Conservation (phyloP, 2,113 vertebrate species). For the Nettapus auritus region DNA sequence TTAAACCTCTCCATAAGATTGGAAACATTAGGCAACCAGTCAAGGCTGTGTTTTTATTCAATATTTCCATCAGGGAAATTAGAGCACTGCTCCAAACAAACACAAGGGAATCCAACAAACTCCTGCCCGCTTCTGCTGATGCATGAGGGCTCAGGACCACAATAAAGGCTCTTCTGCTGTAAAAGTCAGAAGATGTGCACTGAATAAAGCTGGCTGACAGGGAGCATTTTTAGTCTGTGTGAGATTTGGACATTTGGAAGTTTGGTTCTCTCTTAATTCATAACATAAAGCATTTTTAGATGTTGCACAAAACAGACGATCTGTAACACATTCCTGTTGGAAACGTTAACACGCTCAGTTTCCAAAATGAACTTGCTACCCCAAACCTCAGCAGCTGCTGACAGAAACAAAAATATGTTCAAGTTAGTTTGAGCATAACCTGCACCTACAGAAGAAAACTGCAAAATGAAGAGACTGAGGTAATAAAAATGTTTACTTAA, state of each 20-base stretch:
- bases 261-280: not conserved
- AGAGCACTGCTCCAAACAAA: conserved; percentile 29
- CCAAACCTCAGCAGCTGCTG: not conserved
- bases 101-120: not conserved
- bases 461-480: not conserved
- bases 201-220: not conserved
- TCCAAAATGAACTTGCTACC: conserved; percentile 26
- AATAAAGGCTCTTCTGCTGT: not conserved
- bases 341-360: conserved; percentile 3
- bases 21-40: conserved; percentile 1
- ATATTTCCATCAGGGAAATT: conserved; percentile 24
- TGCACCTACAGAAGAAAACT: not conserved
- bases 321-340: not conserved
- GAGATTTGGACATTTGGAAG: not conserved
- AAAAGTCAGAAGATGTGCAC: not conserved
- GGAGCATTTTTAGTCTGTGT: not conserved
- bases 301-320: conserved; percentile 3
- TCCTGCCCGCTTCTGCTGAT: not conserved
- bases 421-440: not conserved
- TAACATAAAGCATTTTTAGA: not conserved
- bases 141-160: fast-evolving
- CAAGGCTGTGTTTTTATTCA: conserved; percentile 1
- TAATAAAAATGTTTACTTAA: not conserved
- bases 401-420: not conserved
- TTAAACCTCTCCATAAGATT: not conserved